Conservation (phyloP, 2,888 invertebrate species). For the Synergus itoensis region DNA sequence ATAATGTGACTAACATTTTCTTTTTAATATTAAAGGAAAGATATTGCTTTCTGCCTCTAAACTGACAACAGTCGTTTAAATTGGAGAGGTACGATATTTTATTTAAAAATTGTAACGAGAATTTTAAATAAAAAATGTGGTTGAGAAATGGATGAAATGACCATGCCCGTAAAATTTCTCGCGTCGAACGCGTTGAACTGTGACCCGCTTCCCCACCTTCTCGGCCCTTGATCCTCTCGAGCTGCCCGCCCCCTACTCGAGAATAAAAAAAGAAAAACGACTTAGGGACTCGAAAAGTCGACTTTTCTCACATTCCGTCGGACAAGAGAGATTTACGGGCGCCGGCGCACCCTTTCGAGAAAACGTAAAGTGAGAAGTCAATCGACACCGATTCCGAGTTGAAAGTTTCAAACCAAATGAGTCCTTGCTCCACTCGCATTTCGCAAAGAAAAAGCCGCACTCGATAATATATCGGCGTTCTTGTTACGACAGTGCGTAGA, state of each 20-base stretch:
- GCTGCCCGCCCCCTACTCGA: conserved; percentile 38
- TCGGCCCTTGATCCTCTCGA: conserved; percentile 37
- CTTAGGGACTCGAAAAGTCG: conserved; percentile 44
- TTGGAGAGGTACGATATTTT: background rate
- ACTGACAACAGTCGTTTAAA: background rate
- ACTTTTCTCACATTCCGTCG: conserved; percentile 56
- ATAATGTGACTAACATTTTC: background rate
- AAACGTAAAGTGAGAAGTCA: conserved; percentile 53
- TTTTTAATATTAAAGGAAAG: no score
- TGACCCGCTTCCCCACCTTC: conserved; percentile 60
- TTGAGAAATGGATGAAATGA: conserved; percentile 26
- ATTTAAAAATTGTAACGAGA: background rate
- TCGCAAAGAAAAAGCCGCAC: conserved; percentile 10
- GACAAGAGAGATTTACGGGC: conserved; percentile 35
- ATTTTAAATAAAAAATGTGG: conserved; percentile 24
- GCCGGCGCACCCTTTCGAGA: conserved; percentile 50
- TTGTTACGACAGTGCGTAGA: background rate
- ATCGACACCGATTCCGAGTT: conserved; percentile 33
- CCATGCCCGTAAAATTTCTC: conserved; percentile 63
- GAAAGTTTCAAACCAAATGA: conserved; percentile 1
- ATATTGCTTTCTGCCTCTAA: no score
- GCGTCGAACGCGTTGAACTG: conserved; percentile 68
- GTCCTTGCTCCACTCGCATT: conserved; percentile 2
- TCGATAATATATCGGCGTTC: conserved; percentile 10
- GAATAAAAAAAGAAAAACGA: conserved; percentile 44